Base-by-base conservation (phyloP, 2,797 vertebrate genomes). In the Sandelia bainsii region DNA sequence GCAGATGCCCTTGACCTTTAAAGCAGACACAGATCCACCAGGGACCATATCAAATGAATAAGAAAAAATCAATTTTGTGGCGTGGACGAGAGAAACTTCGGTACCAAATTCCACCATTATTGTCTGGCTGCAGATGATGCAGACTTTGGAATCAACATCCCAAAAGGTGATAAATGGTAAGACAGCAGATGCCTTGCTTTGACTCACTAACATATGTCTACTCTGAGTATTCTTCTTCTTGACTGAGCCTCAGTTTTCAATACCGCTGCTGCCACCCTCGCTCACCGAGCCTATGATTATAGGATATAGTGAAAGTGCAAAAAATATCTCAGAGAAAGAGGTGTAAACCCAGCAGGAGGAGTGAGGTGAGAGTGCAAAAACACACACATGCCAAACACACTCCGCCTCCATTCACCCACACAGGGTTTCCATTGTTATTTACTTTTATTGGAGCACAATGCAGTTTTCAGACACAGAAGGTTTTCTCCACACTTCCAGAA, bases 381-480 rank as follows among this genome's bases (percentile, higher is more conserved):
- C 87, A 85, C 77, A 82, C 79, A 77, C 69, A 67, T 68, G 79
- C 62, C 69, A 77, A 70, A 88, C n/a, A n/a, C n/a, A n/a, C 77
- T 72, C 76, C 62, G 77, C 65, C 76, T 74, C 72, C 75, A 77
- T 85, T 91, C 85, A 85, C 45, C 23, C 72, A 67, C 82, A 83
- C 77, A 72, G 78, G 59, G 65, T 72, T 32, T 10, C 58, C 65
- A 81, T 90, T 90, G 82, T 90, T 65, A 45, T 62, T 65, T 45
- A 66, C 61, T 45, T 54, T 57, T 64, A 53, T 75, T 65, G 29
- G 58, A 60, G 69, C 73, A 85, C 87, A 90, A 83, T 89, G 85
- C 25, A 48, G 75, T 83, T 76, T 73, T 78, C 63, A 67, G 22
- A 49, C 59, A 83, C 86, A 87, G 89, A 86, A 57, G 72, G 9